Evolutionary conservation across 2,797 vertebrate species (phyloP).

Genomic region (Notamacropus eugenii): DNA sequence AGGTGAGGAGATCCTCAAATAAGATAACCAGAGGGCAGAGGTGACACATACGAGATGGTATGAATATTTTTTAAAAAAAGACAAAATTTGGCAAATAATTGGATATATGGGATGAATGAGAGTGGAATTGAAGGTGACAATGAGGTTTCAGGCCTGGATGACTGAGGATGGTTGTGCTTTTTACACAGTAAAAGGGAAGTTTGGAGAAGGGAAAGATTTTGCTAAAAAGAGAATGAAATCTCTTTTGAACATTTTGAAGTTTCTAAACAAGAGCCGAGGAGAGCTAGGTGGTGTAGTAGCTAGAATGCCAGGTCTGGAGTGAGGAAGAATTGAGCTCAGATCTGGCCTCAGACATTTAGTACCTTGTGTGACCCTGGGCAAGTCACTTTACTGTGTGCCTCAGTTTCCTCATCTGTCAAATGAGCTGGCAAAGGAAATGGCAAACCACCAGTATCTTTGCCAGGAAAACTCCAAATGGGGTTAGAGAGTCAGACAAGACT

Average conservation of each 20-base stretch:
- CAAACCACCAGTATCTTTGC: neutral
- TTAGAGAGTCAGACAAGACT: neutral
- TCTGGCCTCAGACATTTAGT: neutral
- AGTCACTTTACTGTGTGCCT: neutral
- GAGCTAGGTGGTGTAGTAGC: neutral
- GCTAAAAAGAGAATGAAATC: neutral
- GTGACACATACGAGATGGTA: neutral
- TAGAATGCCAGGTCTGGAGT: neutral
- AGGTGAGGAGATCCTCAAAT: neutral
- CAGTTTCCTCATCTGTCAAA: neutral
- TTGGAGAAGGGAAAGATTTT: neutral
- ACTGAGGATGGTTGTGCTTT: neutral
- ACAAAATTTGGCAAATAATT: neutral
- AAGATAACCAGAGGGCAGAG: neutral
- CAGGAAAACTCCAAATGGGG: neutral
- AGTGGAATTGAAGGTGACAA: neutral
- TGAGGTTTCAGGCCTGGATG: neutral
- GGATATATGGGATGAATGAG: neutral
- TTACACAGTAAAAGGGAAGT: neutral
- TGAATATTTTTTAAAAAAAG: neutral
- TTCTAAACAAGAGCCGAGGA: neutral
- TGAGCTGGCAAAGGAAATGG: neutral
- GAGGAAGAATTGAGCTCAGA: neutral
- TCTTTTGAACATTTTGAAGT: neutral
- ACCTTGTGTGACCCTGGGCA: neutral